Evolutionary conservation across 2,113 vertebrate species (phyloP), one percentile per base, ranked within the genome.

Genomic region (Oncorhynchus keta): DNA sequence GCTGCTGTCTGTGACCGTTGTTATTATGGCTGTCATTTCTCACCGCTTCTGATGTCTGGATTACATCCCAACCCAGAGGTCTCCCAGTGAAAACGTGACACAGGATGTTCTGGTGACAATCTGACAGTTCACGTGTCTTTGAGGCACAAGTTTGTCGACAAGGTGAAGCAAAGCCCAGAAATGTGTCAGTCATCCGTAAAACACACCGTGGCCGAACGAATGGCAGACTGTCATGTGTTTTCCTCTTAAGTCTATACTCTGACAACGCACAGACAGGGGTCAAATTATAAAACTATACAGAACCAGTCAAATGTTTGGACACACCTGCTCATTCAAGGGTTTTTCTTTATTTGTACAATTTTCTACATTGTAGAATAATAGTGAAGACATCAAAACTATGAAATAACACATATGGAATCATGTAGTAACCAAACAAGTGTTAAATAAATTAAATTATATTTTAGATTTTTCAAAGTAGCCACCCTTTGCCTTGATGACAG

Each of bases 1-100:
- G 67, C 24, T 48, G n/a, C 26, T 65, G 12, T 9, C 59, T 61
- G 59, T n/a, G 49, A 5, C 20, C 2, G n/a, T 8, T 61, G 59
- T 22, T 61, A 22, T 20, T 22, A n/a, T 61, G 18, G 5, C 69
- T 77, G 72, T 84, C 75, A 84, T 73, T 64, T 84, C 78, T 87
- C 77, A 76, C 68, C 64, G 77, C 70, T 84, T 81, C 80, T 66
- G 73, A 76, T 65, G 59, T 12, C n/a, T 22, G 5, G 80, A 88
- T 84, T 76, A 87, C 75, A 83, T 84, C 68, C 22, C 48, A 75
- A 80, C 75, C 80, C 66, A 68, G 0, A 81, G 81, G 84, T 83
- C 83, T 90, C 81, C 77, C 77, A 39, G 2, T 9, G 39, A 39
- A 9, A 39, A 39, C 39, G 7, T 39, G 39, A 70, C 79, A 85